Conservation (phyloP, 2,888 invertebrate genomes). For the Acronicta alni region DNA sequence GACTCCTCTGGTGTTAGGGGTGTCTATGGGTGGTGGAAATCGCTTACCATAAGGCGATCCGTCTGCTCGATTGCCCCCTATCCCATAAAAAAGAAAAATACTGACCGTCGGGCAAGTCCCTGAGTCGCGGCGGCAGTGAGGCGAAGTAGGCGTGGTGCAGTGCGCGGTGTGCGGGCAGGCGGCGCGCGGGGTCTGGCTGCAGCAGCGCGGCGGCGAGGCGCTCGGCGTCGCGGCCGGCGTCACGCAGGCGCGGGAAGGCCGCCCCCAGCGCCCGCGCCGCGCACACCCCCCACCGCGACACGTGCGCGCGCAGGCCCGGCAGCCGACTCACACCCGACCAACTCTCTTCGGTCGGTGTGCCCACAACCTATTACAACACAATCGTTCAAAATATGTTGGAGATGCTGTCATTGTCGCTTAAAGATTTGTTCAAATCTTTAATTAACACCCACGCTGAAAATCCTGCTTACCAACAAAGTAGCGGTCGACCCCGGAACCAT, state of each 20-base stretch:
- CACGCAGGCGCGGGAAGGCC: conserved; percentile 96
- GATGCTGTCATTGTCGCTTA: too few relatives aligned
- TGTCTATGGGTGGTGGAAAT: too few relatives aligned
- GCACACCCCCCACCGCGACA: conserved; percentile 90
- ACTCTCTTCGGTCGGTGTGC: conserved; percentile 97
- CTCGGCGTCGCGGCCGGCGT: conserved; percentile 96
- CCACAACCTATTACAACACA: conserved; percentile 91
- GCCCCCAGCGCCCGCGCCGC: conserved; percentile 94
- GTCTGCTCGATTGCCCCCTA: too few relatives aligned
- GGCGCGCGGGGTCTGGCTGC: conserved; percentile 95
- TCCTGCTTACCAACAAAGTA: too few relatives aligned
- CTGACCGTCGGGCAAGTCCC: conserved; percentile 97
- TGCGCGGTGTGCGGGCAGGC: conserved; percentile 96
- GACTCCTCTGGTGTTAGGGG: too few relatives aligned
- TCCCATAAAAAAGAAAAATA: conserved; percentile 24
- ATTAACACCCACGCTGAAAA: too few relatives aligned
- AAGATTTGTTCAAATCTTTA: too few relatives aligned
- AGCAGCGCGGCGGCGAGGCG: conserved; percentile 95
- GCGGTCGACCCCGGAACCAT: too few relatives aligned
- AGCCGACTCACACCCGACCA: conserved; percentile 97
- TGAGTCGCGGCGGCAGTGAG: conserved; percentile 95
- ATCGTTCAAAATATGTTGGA: too few relatives aligned
- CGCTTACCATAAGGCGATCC: too few relatives aligned
- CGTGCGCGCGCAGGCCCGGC: conserved; percentile 95
- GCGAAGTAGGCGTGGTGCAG: conserved; percentile 97